Conservation (phyloP, 2,797 vertebrate species). For the Percopsis omiscomaycus region DNA sequence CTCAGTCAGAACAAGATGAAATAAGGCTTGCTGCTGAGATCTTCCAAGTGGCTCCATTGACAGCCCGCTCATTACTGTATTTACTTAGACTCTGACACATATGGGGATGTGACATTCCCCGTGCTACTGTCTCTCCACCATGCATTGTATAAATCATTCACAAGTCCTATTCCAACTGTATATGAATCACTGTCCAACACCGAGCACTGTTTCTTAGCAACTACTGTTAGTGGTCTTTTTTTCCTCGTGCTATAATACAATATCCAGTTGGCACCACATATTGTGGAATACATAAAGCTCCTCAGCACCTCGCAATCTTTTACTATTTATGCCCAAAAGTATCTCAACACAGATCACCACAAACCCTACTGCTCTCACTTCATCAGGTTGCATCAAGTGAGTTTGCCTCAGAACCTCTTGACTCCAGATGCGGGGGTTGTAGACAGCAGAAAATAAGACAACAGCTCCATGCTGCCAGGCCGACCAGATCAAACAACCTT, state of each 20-base stretch:
- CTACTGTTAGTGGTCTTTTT: slow-evolving; percentile 57
- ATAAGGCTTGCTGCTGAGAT: slow-evolving; percentile 16
- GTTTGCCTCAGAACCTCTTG: slow-evolving; percentile 15
- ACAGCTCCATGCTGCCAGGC: slow-evolving; percentile 20
- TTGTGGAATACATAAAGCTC: slow-evolving; percentile 11
- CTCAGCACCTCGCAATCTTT: no score
- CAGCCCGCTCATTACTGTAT: slow-evolving; percentile 50
- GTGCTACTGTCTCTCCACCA: slow-evolving; percentile 42
- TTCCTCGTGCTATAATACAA: slow-evolving; percentile 34
- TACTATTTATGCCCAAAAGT: no score
- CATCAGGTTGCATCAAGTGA: slow-evolving; percentile 16
- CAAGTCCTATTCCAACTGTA: slow-evolving; percentile 64
- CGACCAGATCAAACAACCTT: slow-evolving; percentile 40
- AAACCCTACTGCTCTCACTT: no score
- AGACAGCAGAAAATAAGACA: slow-evolving; percentile 20
- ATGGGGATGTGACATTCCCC: slow-evolving; percentile 47
- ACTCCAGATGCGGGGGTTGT: slow-evolving; percentile 25
- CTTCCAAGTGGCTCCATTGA: slow-evolving; percentile 42
- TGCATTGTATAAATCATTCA: slow-evolving; percentile 66
- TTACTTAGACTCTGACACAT: slow-evolving; percentile 61
- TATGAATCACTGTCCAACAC: slow-evolving; percentile 72
- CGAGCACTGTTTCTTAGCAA: slow-evolving; percentile 76
- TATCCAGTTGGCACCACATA: slow-evolving; percentile 7
- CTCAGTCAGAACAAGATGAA: background rate
- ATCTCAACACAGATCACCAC: no score